Base-by-base conservation (phyloP, 2,113 vertebrate genomes). In the Lycaon pictus region DNA sequence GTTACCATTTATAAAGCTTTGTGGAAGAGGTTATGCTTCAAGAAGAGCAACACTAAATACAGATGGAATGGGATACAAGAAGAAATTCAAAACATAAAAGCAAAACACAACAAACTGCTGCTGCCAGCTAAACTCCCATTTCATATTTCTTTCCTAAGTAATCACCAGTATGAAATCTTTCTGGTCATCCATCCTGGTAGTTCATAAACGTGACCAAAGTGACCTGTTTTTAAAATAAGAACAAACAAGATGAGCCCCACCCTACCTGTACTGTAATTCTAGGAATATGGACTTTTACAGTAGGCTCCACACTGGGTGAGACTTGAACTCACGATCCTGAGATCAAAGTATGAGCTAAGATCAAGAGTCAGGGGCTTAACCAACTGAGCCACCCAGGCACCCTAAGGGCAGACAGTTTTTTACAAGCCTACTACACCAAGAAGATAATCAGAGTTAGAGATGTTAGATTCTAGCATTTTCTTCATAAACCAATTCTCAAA, bases 171-270 rank as follows among this genome's bases (percentile, higher is more conserved):
- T 63, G 6, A 62, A 90, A 22, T 80, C 87, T 72, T 87, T 55
- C 72, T 86, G 63, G 35, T 95, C 35, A 80, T 65, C 69, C 65
- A 92, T 58, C 35, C 56, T 48, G 79, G 16, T 22, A 53, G 22
- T 71, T 48, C 25, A 53, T n/a, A 79, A 90, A 90, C 3, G 69
- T 35, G 29, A 88, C 53, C 53, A 48, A 95, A 90, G 2, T 56
- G 13, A 95, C 63, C 65, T 86, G 35, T 48, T 86, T 86, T 90
- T 43, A 93, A 91, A 93, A 60, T 90, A 89, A 84, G 7, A 88
- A 82, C 55, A 95, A 60, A 93, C 11, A 77, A 12, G 19, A 51
- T 16, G 11, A 22, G 48, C 22, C 35, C 71, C 25, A 76, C 29
- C 51, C 5, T 43, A 29, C 7, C 37, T 22, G 10, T 37, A 72